A percentile compares a stretch with the other conserved stretches of the same genome.
Evolutionary conservation across 2,113 vertebrate genomes (phyloP).

Genomic region (Callorhinus ursinus): DNA sequence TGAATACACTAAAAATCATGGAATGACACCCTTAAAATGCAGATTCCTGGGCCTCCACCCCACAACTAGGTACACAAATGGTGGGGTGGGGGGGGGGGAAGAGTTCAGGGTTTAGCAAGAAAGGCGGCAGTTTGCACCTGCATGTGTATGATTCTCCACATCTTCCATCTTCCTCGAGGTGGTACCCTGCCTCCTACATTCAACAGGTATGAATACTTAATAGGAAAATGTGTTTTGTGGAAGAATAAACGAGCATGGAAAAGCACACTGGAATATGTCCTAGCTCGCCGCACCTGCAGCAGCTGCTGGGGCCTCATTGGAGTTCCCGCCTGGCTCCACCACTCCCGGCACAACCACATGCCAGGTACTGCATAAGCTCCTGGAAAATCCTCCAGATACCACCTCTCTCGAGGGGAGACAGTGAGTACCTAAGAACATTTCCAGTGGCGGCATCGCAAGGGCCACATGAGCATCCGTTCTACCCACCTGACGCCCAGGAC

Average conservation of each 20-base stretch:
- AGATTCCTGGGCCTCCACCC: background rate
- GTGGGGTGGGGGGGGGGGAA: rapidly evolving
- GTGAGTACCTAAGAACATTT: background rate
- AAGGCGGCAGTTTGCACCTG: background rate
- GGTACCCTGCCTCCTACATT: no score
- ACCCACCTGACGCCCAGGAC: rapidly evolving
- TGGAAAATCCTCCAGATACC: background rate
- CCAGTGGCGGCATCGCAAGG: background rate
- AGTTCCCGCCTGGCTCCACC: background rate
- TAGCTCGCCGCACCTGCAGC: no score
- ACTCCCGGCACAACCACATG: rapidly evolving
- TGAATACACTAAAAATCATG: background rate
- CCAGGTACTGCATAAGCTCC: background rate
- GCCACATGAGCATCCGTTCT: rapidly evolving
- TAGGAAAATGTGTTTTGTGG: no score
- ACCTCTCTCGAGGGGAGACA: background rate
- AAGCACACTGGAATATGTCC: rapidly evolving
- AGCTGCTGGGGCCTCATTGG: background rate
- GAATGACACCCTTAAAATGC: background rate
- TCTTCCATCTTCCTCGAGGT: background rate
- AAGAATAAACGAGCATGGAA: background rate
- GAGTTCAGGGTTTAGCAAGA: background rate
- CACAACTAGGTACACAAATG: background rate
- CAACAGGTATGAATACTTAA: background rate
- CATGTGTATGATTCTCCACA: background rate